Conservation (phyloP, 2,113 vertebrate genomes). For the Heloderma charlesbogerti region DNA sequence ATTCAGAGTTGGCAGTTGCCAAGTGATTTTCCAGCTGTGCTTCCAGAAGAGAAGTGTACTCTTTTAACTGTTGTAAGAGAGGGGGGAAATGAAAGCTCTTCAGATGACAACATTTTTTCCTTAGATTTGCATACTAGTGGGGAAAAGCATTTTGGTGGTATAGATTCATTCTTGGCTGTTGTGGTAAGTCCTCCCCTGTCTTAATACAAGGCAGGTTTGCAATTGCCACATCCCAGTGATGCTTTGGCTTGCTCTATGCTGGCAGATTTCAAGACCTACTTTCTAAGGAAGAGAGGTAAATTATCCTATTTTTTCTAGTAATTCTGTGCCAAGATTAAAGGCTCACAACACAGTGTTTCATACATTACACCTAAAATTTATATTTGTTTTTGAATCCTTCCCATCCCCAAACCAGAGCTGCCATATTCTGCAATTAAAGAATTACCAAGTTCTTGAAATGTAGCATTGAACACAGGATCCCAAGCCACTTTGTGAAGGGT, state of each 20-base stretch:
- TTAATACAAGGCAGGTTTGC: background rate
- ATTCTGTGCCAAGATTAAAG: background rate
- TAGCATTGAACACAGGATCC: background rate
- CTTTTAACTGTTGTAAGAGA: conserved; percentile 81
- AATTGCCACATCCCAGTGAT: background rate
- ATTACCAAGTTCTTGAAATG: background rate
- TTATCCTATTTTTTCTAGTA: background rate
- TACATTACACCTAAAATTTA: background rate
- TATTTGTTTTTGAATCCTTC: background rate
- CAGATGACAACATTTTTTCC: background rate
- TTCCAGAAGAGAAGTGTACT: conserved; percentile 88
- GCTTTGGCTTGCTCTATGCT: background rate
- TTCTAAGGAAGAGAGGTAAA: background rate
- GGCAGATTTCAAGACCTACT: background rate
- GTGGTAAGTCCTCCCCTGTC: background rate
- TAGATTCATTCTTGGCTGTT: background rate
- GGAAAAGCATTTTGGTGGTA: background rate
- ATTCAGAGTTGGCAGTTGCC: conserved; percentile 79
- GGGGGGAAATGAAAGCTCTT: background rate
- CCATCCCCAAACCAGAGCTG: background rate
- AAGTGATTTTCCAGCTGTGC: conserved; percentile 90
- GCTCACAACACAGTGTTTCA: background rate
- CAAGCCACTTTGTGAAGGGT: background rate
- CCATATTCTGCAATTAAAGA: background rate
- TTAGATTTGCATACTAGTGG: background rate